These are phyloP conservation scores for Glandiceps talaboti DNA, from an alignment of 53 echinoderm and acorn worm genomes.

Conservation along the genomic window DNA sequence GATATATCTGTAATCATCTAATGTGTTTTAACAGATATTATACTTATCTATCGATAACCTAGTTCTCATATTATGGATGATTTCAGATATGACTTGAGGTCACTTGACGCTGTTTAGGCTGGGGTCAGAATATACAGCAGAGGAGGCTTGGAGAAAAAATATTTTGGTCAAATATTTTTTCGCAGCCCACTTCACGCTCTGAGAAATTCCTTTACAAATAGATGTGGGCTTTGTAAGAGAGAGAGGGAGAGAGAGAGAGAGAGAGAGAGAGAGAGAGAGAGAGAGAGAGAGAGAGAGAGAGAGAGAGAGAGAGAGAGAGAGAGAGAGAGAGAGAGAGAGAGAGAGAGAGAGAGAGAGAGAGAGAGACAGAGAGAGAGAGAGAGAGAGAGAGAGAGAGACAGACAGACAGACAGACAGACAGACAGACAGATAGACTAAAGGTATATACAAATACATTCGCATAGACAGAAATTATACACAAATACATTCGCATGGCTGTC, in stretches of 20 bases:
- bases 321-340: conserved; percentile 1
- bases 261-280: conserved; percentile 1
- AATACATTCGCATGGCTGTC: background rate
- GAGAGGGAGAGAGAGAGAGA: background rate
- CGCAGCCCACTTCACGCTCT: too few species aligned
- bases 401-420: background rate
- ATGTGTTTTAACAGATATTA: too few species aligned
- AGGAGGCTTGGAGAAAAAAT: too few species aligned
- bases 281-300: background rate
- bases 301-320: conserved; percentile 1
- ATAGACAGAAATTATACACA: background rate
- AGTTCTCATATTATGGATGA: too few species aligned
- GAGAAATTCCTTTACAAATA: background rate
- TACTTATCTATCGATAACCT: too few species aligned
- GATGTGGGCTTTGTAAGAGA: background rate
- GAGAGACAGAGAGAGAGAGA: background rate
- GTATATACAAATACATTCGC: background rate
- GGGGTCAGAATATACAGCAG: too few species aligned
- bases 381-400: background rate
- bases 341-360: conserved; percentile 1
- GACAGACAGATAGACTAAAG: background rate
- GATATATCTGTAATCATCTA: too few species aligned
- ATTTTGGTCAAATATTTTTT: too few species aligned
- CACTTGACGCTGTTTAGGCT: too few species aligned
- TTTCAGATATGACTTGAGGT: too few species aligned